A percentile compares a stretch with the other conserved stretches of the same genome.
Evolutionary conservation across 2,113 vertebrate genomes (phyloP).

Genomic region (Oxygymnocypris stewartii): DNA sequence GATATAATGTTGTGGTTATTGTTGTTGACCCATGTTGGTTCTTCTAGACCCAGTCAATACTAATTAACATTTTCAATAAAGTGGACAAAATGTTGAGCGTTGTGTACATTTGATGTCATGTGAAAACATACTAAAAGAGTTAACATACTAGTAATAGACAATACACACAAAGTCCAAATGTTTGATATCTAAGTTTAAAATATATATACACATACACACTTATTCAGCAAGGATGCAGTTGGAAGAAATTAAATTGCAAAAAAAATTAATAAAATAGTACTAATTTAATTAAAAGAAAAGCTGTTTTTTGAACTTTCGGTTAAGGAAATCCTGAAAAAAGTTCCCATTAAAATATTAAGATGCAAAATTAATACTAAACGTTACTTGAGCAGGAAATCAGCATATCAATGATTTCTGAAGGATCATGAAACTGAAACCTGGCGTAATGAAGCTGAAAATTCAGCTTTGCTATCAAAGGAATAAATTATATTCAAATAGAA

Average conservation of each 20-base stretch:
- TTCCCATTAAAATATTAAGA: background rate
- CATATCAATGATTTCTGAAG: background rate
- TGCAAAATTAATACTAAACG: background rate
- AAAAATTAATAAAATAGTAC: no score
- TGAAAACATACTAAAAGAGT: no score
- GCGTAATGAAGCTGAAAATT: background rate
- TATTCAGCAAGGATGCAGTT: background rate
- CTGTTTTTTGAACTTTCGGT: no score
- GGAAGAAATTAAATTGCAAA: no score
- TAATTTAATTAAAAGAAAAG: no score
- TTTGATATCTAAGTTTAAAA: background rate
- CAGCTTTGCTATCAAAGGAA: background rate
- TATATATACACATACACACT: background rate
- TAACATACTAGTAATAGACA: no score
- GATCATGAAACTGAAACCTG: background rate
- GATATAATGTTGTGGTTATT: background rate
- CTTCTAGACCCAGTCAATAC: background rate
- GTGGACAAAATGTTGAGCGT: background rate
- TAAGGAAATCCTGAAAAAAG: background rate
- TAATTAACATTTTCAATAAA: slow-evolving; percentile 3
- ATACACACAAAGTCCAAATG: background rate
- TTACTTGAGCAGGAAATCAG: background rate
- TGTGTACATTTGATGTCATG: background rate
- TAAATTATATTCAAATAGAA: background rate
- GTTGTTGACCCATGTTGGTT: background rate